A percentile compares a stretch with the other conserved stretches of the same genome.
Conservation (phyloP, 2,888 invertebrate species). For the Diabrotica balteata region DNA sequence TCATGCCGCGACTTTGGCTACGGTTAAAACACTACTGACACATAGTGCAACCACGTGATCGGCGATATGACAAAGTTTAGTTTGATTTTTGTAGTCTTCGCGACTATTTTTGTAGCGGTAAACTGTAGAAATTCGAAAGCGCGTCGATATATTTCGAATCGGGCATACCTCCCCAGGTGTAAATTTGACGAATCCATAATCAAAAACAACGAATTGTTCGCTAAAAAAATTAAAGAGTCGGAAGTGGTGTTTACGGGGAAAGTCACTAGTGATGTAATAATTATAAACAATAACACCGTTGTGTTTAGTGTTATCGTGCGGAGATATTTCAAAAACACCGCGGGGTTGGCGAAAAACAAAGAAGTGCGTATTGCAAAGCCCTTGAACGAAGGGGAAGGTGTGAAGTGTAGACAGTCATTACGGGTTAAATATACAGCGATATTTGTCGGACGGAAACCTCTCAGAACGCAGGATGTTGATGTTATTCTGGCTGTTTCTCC, state of each 20-base stretch:
- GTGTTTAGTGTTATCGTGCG: conserved; percentile 54
- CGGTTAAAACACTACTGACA: conserved; percentile 32
- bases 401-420: conserved; percentile 55
- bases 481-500: conserved; percentile 56
- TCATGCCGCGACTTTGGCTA: conserved; percentile 53
- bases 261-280: conserved; percentile 53
- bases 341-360: conserved; percentile 47
- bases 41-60: conserved; percentile 41
- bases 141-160: conserved; percentile 42
- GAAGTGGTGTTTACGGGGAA: conserved; percentile 58
- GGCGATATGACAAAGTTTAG: conserved; percentile 28
- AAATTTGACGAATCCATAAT: conserved; percentile 55
- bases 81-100: conserved; percentile 19
- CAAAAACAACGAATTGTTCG: conserved; percentile 50
- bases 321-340: conserved; percentile 55
- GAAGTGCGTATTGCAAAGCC: conserved; percentile 54
- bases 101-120: conserved; percentile 24
- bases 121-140: conserved; percentile 37
- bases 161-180: conserved; percentile 53
- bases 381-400: conserved; percentile 56
- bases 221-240: conserved; percentile 47
- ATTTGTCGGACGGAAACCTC: conserved; percentile 54
- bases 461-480: conserved; percentile 49
- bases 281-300: conserved; percentile 49
- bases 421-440: conserved; percentile 57